Evolutionary conservation across 2,113 vertebrate species (phyloP), one percentile per base, ranked within the genome.

Genomic region (Zapornia atra): DNA sequence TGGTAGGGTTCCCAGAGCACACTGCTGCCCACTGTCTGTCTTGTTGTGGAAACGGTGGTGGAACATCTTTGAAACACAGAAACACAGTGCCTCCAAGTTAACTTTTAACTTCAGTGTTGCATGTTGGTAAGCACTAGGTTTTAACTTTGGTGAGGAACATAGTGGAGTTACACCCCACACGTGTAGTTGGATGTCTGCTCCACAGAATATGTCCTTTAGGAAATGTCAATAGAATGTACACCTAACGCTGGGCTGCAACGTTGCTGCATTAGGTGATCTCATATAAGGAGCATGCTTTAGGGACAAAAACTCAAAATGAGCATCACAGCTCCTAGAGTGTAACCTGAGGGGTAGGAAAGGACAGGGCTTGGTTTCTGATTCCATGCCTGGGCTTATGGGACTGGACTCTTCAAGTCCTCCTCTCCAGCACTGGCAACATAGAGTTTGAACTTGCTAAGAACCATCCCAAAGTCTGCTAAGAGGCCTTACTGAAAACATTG

Each of bases 1-100:
- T 98, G 40, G 88, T 97, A 31, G 97, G 95, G 63, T 96, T 98
- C 40, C 96, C 96, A 2, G 96, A n/a, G 63, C 97, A 98, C 28
- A 98, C 7, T 2, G 10, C 65, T 17, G 76, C 96, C 98, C 98
- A 98, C 21, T 5, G 73, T 11, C 26, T 33, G 1, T 95, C 80
- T 63, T 78, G 33, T 3, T 92, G 92, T n/a, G 70, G 88, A 24
- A 51, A 51, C 11, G 50, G 22, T 5, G 93, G 97, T 94, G 40
- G 57, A 60, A 95, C 71, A 70, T 1, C 97, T 94, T 70, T 6
- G 48, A 90, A 83, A 91, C 5, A 91, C 9, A 92, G 48, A 57
- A 95, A 51, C 31, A 86, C 6, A 80, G 42, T 42, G 56, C 19
- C 28, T 8, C 12, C 29, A 19, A 64, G 44, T 82, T 63, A 73